These are phyloP conservation scores for Psittacula echo DNA, from an alignment of 2,797 vertebrate genomes.

Conservation along the genomic window DNA sequence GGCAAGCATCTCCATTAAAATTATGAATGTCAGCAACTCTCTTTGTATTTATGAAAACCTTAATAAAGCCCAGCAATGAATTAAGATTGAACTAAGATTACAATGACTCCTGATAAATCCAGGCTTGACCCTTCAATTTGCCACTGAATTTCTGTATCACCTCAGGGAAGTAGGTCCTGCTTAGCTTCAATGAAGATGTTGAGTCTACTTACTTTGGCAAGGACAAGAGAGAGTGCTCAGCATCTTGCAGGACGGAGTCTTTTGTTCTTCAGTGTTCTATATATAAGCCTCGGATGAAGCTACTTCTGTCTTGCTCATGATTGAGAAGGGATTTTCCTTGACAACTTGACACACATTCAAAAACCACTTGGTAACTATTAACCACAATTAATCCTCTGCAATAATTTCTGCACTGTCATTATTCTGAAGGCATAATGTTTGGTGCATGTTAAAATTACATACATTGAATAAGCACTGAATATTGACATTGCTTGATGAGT, in stretches of 20 bases:
- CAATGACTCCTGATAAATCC: neutral
- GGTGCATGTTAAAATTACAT: neutral
- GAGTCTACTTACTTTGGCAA: neutral
- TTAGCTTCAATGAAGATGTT: neutral
- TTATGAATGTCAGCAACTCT: neutral
- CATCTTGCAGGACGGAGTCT: neutral
- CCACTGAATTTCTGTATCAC: neutral
- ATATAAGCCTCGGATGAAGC: neutral
- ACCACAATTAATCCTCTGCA: neutral
- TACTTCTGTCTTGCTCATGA: neutral
- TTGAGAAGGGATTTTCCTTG: neutral
- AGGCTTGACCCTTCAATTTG: neutral
- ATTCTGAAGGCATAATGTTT: neutral
- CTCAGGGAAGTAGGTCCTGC: neutral
- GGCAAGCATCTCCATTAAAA: neutral
- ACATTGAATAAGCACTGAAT: neutral
- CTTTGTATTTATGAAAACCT: neutral
- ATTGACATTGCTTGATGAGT: neutral
- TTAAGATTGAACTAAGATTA: neutral
- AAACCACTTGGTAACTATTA: neutral
- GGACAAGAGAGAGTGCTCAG: neutral
- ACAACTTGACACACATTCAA: rapidly evolving
- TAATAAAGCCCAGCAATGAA: neutral
- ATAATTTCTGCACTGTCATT: neutral
- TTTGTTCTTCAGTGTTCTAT: neutral